These are phyloP conservation scores for Drosophila cyrtoloma DNA, from an alignment of 2,888 invertebrate genomes.

Conservation along the genomic window DNA sequence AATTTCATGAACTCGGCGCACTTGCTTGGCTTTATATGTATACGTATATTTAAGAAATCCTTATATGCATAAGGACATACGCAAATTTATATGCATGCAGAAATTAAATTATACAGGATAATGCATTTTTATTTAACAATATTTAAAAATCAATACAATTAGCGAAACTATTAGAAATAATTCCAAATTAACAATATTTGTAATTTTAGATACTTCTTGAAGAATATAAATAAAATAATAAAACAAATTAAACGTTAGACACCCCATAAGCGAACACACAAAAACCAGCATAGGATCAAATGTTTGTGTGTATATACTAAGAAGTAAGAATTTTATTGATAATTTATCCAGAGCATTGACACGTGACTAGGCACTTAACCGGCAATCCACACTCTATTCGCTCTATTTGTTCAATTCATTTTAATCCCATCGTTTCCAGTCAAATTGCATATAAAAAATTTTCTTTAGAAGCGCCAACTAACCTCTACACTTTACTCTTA, in stretches of 20 bases:
- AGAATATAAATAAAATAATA: background rate
- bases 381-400: background rate
- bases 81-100: conserved; percentile 5
- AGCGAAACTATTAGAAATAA: background rate
- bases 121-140: background rate
- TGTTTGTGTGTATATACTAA: background rate
- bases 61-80: conserved; percentile 18
- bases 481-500: conserved; percentile 4
- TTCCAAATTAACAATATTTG: background rate
- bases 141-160: background rate
- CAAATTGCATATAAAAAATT: conserved; percentile 15
- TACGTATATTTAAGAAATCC: conserved; percentile 5
- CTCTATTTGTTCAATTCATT: background rate
- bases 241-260: background rate
- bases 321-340: conserved; percentile 1
- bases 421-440: background rate
- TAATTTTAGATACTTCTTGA: background rate
- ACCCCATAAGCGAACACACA: conserved; percentile 5
- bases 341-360: conserved; percentile 1
- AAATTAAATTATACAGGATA: background rate
- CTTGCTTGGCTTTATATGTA: background rate
- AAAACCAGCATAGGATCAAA: background rate
- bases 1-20: conserved; percentile 18
- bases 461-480: conserved; percentile 25
- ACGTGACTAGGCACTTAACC: background rate